These are phyloP conservation scores for Catalaphyllia jardinei DNA, from an alignment of 64 coral and sea anemone species.

Conservation along the genomic window DNA sequence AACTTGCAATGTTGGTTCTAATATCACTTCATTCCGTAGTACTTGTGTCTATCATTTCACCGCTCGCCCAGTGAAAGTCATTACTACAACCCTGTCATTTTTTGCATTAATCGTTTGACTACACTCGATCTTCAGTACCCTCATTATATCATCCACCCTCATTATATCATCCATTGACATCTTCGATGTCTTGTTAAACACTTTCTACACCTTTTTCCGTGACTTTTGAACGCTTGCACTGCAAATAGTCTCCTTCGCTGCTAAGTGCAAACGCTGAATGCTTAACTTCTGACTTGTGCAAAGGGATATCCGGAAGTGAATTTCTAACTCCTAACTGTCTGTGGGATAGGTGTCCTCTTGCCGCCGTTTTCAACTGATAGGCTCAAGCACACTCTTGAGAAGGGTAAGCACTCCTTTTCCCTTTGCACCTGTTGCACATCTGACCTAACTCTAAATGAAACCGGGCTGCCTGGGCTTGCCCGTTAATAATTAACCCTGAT, in stretches of 20 bases:
- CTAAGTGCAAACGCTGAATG: background rate
- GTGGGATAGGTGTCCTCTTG: constrained; percentile 28
- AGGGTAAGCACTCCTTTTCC: constrained; percentile 24
- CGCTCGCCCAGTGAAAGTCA: background rate
- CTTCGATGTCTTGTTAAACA: background rate
- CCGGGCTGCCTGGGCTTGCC: too few species aligned
- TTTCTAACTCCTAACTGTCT: constrained; percentile 16
- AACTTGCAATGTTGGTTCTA: background rate
- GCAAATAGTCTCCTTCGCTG: background rate
- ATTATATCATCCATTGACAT: background rate
- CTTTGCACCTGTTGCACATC: background rate
- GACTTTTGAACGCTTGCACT: background rate
- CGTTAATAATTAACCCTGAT: too few species aligned
- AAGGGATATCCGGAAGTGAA: background rate
- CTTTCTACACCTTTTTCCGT: constrained; percentile 9
- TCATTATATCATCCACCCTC: too few species aligned
- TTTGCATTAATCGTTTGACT: background rate
- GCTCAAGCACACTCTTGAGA: constrained; percentile 29
- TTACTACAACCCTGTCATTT: background rate
- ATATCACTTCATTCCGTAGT: constrained; percentile 1
- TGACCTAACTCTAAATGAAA: too few species aligned
- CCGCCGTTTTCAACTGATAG: constrained; percentile 25
- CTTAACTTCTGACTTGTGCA: constrained; percentile 20
- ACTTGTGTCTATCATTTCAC: background rate
- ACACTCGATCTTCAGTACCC: background rate